Conservation (phyloP, 2,888 invertebrate species). For the Dicyrtoma fusca region DNA sequence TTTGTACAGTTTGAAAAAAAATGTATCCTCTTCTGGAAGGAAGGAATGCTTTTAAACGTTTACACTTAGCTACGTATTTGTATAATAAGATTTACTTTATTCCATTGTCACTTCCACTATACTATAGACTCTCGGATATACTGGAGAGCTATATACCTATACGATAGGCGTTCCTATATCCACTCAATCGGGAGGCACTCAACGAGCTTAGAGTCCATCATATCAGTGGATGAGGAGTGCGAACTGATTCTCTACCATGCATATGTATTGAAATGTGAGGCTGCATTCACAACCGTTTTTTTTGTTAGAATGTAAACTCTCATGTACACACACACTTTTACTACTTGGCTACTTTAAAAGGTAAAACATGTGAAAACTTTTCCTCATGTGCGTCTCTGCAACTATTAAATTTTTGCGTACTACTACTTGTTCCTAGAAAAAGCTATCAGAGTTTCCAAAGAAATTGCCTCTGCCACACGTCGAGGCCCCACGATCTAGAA, state of each 20-base stretch:
- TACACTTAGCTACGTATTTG: conserved; percentile 31
- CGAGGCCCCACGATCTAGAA: neutral
- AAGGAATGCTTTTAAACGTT: conserved; percentile 32
- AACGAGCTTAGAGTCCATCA: no score
- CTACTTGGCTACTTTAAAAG: conserved; percentile 6
- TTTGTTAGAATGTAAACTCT: neutral
- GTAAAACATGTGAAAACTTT: conserved; percentile 20
- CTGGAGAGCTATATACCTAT: no score
- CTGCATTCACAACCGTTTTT: neutral
- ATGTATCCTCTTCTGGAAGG: neutral
- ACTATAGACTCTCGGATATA: no score
- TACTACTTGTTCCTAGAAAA: neutral
- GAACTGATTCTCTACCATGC: no score
- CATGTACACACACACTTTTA: conserved; percentile 1
- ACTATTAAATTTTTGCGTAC: conserved; percentile 22
- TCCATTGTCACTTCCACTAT: conserved; percentile 7
- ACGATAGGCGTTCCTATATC: no score
- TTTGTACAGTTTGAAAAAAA: no score
- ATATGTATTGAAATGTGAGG: neutral
- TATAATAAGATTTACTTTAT: conserved; percentile 32
- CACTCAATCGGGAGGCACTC: no score
- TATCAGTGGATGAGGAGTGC: no score
- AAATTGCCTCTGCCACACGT: neutral
- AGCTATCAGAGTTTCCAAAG: conserved; percentile 5
- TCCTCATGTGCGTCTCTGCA: neutral